Evolutionary conservation across 1,140 invertebrate species (phyloP).

Genomic region (Chlorops oryzae): DNA sequence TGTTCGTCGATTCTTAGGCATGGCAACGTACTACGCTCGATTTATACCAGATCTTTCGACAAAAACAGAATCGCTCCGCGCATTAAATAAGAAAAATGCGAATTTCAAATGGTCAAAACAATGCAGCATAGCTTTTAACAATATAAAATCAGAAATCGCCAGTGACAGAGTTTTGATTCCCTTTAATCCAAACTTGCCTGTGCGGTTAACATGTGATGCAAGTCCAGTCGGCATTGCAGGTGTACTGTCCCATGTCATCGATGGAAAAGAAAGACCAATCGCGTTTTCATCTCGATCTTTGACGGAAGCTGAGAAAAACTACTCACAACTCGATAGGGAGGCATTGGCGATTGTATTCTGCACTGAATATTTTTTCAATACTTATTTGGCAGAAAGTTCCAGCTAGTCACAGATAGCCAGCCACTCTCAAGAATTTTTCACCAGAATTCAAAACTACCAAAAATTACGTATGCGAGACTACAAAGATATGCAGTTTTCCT

Average conservation of each 20-base stretch:
- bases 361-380: slow-evolving; percentile 13
- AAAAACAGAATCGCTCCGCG: slow-evolving; percentile 26
- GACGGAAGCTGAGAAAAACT: slow-evolving; percentile 43
- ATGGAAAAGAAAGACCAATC: slow-evolving; percentile 35
- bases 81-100: slow-evolving; percentile 16
- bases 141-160: slow-evolving; percentile 15
- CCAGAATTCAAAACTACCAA: slow-evolving; percentile 5
- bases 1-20: slow-evolving; percentile 38
- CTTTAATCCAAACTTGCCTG: slow-evolving; percentile 26
- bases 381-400: too few species aligned
- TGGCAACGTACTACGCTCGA: slow-evolving; percentile 37
- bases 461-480: slow-evolving; percentile 4
- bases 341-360: slow-evolving; percentile 47
- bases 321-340: slow-evolving; percentile 50
- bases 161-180: slow-evolving; percentile 11
- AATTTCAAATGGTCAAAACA: slow-evolving; percentile 19
- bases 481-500: slow-evolving; percentile 5
- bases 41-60: slow-evolving; percentile 29
- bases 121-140: slow-evolving; percentile 13
- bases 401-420: slow-evolving; percentile 4
- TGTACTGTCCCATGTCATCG: slow-evolving; percentile 25
- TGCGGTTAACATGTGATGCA: slow-evolving; percentile 19
- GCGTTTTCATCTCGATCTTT: slow-evolving; percentile 45
- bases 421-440: slow-evolving; percentile 5
- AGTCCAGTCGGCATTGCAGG: slow-evolving; percentile 16